phyloP scores from a whole-genome alignment of 1,140 invertebrate genomes.

The Procambarus virginalis region DNA sequence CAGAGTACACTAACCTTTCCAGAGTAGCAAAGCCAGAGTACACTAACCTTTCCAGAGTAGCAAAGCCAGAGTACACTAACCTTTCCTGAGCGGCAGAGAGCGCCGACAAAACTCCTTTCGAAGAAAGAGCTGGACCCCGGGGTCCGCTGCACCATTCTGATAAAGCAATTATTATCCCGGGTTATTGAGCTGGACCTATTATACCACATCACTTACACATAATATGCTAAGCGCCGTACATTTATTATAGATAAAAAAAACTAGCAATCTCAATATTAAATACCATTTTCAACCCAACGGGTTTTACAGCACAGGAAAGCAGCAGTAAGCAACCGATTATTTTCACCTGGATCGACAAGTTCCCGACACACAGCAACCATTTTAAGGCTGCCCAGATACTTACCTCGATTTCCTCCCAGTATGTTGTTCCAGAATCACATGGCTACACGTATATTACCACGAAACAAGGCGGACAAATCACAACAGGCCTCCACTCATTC shows the following conservation, averaged over 20 bases:
- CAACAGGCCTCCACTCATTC: slow-evolving; percentile 1
- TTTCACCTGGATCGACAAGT: not conserved
- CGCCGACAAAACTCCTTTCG: too few species aligned
- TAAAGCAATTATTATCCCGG: too few species aligned
- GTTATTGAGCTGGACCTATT: too few species aligned
- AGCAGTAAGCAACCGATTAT: not conserved
- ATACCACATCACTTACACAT: too few species aligned
- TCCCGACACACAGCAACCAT: not conserved
- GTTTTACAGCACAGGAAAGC: slow-evolving; percentile 1
- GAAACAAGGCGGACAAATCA: slow-evolving; percentile 28
- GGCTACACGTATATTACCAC: slow-evolving; percentile 17
- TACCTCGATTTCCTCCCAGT: slow-evolving; percentile 21
- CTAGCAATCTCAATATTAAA: too few species aligned
- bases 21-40: too few species aligned
- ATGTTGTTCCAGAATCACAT: slow-evolving; percentile 28
- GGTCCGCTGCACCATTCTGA: not conserved
- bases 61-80: too few species aligned
- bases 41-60: too few species aligned
- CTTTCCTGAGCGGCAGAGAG: too few species aligned
- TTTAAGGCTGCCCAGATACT: not conserved
- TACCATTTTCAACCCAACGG: not conserved
- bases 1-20: too few species aligned
- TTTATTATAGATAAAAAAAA: too few species aligned
- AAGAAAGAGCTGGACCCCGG: not conserved
- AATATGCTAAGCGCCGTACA: too few species aligned